These are phyloP conservation scores for Lasioglossum oenotherae DNA, from an alignment of 2,888 invertebrate genomes.

Conservation along the genomic window DNA sequence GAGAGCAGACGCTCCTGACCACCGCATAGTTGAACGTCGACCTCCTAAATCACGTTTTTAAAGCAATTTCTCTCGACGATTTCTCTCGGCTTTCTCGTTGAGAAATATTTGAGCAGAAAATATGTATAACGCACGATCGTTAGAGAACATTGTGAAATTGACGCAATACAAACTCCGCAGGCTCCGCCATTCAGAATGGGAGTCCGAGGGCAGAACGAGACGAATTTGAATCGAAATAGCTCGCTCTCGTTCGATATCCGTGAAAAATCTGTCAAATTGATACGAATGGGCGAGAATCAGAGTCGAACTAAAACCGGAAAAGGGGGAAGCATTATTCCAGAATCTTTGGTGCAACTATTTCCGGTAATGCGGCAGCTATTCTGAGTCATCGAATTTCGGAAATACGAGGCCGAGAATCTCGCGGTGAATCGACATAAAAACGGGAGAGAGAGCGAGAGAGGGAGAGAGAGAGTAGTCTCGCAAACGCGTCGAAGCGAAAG, in stretches of 20 bases:
- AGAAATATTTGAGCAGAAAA: no score
- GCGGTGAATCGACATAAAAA: slow-evolving; percentile 4
- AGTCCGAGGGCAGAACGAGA: not conserved
- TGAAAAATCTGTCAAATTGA: not conserved
- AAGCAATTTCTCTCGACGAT: not conserved
- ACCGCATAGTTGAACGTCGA: not conserved
- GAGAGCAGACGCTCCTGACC: not conserved
- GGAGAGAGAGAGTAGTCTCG: slow-evolving; percentile 18
- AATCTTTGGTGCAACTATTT: not conserved
- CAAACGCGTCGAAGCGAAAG: slow-evolving; percentile 38
- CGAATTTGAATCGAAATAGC: not conserved
- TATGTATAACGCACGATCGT: no score
- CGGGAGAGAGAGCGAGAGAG: not conserved
- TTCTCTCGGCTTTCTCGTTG: not conserved
- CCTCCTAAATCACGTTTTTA: not conserved
- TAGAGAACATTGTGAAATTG: no score
- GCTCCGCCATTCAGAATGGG: not conserved
- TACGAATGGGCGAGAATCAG: not conserved
- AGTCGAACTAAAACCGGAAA: not conserved
- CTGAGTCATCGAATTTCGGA: not conserved
- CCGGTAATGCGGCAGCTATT: not conserved
- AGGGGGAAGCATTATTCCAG: not conserved
- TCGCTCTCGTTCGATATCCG: not conserved
- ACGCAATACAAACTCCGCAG: not conserved
- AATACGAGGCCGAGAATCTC: not conserved